Evolutionary conservation across 2,888 invertebrate genomes (phyloP), one percentile per base, ranked within the genome.

Genomic region (Amphipoea oculea): DNA sequence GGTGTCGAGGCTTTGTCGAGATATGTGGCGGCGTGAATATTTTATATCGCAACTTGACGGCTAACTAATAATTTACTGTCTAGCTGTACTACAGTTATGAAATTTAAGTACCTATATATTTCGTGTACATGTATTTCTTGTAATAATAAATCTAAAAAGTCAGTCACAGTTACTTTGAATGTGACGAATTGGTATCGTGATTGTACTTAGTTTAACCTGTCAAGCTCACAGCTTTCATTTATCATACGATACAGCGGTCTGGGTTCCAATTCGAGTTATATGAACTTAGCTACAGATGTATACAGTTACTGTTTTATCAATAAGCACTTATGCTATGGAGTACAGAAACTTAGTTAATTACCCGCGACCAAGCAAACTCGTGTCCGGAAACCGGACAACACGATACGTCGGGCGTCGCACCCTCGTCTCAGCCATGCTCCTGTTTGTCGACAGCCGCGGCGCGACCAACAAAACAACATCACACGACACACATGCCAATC

Each of bases 311-410:
- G 83, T 84, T 82, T 79, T 87, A 89, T 88, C 87, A 84, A 88
- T 83, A 92, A 89, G 89, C 89, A 91, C 91, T 90, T 89, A 85
- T 87, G 81, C 79, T 79, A 85, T 88, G 85, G 86, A 91, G 90
- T 90, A 90, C 87, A 87, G 91, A 94, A 96, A 96, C 95, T 96
- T 96, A 94, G 95, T 96, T 96, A 96, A 96, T 96, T 96, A 96
- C 93, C 92, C 91, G 91, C 88, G 91, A 91, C 91, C 90, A 93
- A 92, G 93, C 90, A 86, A 93, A 91, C 91, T 92, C 90, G 90
- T 93, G 94, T 93, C 96, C 96, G 96, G 96, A 96, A 96, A 96
- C 96, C 96, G 96, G 97, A 96, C 96, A 95, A 95, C 95, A 93
- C 94, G 95, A 96, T 96, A 95, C 95, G 94, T 94, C 92, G 93